Evolutionary conservation across 2,113 vertebrate species (phyloP).

Genomic region (Zosterops hypoxanthus): DNA sequence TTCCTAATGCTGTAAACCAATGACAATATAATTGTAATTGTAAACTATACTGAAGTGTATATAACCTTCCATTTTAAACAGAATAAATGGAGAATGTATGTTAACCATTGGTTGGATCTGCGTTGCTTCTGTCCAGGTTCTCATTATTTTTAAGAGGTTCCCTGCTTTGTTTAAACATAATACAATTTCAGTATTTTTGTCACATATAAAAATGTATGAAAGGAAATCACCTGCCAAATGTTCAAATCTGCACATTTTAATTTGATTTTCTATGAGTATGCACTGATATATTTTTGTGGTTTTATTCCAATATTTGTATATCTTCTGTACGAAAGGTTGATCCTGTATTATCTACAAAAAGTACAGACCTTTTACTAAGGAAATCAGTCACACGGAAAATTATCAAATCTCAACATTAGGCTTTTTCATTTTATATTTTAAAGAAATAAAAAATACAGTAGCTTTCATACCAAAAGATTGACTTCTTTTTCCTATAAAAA

Average conservation of each 20-base stretch:
- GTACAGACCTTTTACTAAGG: background rate
- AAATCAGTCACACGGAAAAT: background rate
- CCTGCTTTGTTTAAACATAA: background rate
- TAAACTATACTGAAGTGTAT: no score
- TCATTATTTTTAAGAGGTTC: no score
- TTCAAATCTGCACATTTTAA: background rate
- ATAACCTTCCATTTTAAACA: no score
- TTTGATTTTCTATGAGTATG: background rate
- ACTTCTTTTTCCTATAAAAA: background rate
- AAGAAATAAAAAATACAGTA: background rate
- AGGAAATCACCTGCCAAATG: background rate
- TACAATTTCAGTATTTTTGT: background rate
- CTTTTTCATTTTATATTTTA: background rate
- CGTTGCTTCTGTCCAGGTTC: no score
- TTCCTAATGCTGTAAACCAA: no score
- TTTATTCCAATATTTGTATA: background rate
- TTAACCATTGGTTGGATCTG: no score
- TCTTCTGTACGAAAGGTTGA: background rate
- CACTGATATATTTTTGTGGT: background rate
- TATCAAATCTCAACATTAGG: background rate
- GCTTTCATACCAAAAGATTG: background rate
- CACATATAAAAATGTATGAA: background rate
- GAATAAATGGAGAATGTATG: no score
- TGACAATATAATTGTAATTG: no score
- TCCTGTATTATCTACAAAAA: background rate